Evolutionary conservation across 2,888 invertebrate species (phyloP), one percentile per base, ranked within the genome.

Genomic region (Ichneumoninae sp.): DNA sequence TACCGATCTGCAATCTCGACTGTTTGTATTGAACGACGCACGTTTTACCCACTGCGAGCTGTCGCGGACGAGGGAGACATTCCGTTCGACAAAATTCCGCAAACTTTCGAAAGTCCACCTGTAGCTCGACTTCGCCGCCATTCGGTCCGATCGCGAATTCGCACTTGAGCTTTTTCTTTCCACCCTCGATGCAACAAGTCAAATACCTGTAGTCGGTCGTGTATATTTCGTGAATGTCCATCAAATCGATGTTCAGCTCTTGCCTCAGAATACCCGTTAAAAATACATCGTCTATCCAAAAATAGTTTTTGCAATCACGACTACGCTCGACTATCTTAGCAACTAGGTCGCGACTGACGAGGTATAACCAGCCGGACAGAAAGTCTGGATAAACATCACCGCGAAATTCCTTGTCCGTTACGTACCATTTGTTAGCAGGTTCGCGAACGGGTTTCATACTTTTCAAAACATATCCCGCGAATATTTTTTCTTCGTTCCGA

Each of bases 251-350:
- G 54, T 94, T 94, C 33, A 96, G 92, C 40, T 95, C 94, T 75
- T 95, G 94, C 7, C 96, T 95, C 44, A 98, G 93, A 70, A 98
- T 94, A 1, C 98, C 98, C 0, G 98, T 98, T 0, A 98, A 94
- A 92, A 96, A 97, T 65, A 97, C 96, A 92, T 98, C 98, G 91
- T 98, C 98, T 83, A 98, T 98, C 98, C 98, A 98, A 94, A 98
- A 98, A 89, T 96, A 97, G 22, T 88, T 85, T 1, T 95, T 94
- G n/a, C 95, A 94, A 50, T 94, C 91, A 44, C 94, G 91, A 0
- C 96, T 95, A 87, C 95, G 94, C 3, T 94, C 91, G 30, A 95
- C 94, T 71, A 98, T 91, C 26, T 94, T 94, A 22, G 91, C 91
- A 0, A 96, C 96, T 1, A 96, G 95, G 85, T 95, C 94, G 0